A percentile compares a stretch with the other conserved stretches of the same genome.
Evolutionary conservation across 2,888 invertebrate species (phyloP).

Genomic region (Rhimphoctona megacephalus): DNA sequence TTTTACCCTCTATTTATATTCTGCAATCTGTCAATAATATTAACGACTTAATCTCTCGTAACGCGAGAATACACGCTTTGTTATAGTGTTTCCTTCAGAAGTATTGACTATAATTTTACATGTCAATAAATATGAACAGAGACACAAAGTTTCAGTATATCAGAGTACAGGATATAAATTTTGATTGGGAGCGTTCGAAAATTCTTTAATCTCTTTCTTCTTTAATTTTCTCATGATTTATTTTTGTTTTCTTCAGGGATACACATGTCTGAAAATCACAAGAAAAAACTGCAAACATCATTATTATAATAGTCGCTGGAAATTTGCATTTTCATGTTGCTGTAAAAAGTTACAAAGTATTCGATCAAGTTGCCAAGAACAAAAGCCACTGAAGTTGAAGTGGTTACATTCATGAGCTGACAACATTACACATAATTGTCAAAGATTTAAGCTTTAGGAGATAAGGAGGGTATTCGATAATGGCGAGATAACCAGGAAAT

Average conservation of each 20-base stretch:
- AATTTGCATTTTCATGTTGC: not conserved
- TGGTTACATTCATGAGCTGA: not conserved
- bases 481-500: slow-evolving; percentile 69
- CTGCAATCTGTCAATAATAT: not conserved
- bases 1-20: not conserved
- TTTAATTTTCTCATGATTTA: too few relatives aligned
- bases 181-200: too few relatives aligned
- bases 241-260: too few relatives aligned
- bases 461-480: slow-evolving; percentile 8
- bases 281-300: not conserved
- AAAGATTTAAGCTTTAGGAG: not conserved
- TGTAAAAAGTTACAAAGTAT: not conserved
- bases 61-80: not conserved
- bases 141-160: not conserved
- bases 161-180: too few relatives aligned
- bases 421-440: not conserved
- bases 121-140: not conserved
- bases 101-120: not conserved
- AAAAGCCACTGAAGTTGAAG: not conserved
- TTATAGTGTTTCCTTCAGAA: not conserved
- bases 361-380: not conserved
- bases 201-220: too few relatives aligned
- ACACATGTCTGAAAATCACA: not conserved
- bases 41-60: too few relatives aligned
- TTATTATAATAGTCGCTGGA: not conserved